Evolutionary conservation across 64 coral and sea anemone genomes (phyloP).

Genomic region (Stylophora pistillata): DNA sequence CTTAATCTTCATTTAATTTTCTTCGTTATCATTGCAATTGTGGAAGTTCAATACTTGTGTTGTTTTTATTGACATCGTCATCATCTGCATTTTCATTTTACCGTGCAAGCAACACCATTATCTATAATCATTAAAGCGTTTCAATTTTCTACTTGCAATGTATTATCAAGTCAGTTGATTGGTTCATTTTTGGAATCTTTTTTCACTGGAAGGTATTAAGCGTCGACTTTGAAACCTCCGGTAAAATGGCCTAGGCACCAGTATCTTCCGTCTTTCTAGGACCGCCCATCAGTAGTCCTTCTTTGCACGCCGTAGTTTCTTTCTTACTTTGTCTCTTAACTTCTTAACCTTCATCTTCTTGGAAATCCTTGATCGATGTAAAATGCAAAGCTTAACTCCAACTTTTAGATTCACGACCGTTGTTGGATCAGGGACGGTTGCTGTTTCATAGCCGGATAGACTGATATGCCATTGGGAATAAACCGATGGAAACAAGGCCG

Average conservation of each 20-base stretch:
- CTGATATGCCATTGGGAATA: constrained; percentile 22
- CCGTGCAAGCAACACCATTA: too few species aligned
- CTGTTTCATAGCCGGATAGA: constrained; percentile 7
- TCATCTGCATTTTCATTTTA: too few species aligned
- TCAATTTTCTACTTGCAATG: background rate
- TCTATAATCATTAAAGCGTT: background rate
- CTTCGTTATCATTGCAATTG: too few species aligned
- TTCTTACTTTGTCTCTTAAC: background rate
- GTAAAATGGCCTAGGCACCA: background rate
- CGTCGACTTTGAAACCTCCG: background rate
- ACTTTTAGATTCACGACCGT: constrained; percentile 19
- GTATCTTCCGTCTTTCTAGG: background rate
- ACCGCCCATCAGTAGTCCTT: background rate
- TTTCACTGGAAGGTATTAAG: constrained; percentile 20
- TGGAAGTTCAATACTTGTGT: too few species aligned
- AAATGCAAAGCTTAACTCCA: constrained; percentile 39
- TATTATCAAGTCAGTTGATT: too few species aligned
- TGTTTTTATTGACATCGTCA: too few species aligned
- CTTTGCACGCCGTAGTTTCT: background rate
- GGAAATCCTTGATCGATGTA: background rate
- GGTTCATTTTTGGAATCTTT: background rate
- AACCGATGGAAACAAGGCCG: constrained; percentile 25
- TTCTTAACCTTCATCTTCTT: background rate
- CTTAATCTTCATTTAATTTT: too few species aligned
- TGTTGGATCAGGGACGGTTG: background rate